These are phyloP conservation scores for Falco peregrinus DNA, from an alignment of 2,797 vertebrate species.

Conservation along the genomic window DNA sequence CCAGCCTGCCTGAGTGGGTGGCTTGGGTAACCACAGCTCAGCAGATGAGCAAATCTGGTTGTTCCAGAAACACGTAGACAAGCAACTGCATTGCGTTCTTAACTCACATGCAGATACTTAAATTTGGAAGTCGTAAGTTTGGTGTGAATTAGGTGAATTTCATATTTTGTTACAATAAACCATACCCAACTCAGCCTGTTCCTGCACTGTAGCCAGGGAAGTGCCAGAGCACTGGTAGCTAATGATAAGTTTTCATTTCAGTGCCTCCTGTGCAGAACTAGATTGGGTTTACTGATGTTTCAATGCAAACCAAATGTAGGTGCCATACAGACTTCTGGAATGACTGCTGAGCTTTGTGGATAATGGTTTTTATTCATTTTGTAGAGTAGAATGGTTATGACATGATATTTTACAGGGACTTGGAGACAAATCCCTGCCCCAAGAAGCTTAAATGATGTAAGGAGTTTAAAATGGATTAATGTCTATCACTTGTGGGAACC, in stretches of 20 bases:
- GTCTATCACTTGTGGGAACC: not conserved
- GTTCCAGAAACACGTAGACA: not conserved
- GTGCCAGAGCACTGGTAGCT: not conserved
- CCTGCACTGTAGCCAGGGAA: not conserved
- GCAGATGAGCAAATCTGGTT: not conserved
- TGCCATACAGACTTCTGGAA: not conserved
- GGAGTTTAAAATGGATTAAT: conserved; percentile 16
- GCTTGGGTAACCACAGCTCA: not conserved
- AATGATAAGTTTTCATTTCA: not conserved
- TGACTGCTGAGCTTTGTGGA: not conserved
- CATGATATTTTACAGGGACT: not conserved
- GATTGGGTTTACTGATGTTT: not conserved
- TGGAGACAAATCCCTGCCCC: not conserved
- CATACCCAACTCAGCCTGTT: not conserved
- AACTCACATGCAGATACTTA: not conserved
- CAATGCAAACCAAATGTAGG: not conserved
- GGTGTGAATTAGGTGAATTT: not conserved
- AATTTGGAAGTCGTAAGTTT: not conserved
- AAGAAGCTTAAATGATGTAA: conserved; percentile 18
- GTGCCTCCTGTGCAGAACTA: not conserved
- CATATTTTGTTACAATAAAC: not conserved
- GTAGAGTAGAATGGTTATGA: not conserved
- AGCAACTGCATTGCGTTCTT: not conserved
- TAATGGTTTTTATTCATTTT: conserved; percentile 13
- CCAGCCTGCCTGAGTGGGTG: not conserved